phyloP scores from a whole-genome alignment of 2,888 invertebrate species.

The Coleophora deauratella region DNA sequence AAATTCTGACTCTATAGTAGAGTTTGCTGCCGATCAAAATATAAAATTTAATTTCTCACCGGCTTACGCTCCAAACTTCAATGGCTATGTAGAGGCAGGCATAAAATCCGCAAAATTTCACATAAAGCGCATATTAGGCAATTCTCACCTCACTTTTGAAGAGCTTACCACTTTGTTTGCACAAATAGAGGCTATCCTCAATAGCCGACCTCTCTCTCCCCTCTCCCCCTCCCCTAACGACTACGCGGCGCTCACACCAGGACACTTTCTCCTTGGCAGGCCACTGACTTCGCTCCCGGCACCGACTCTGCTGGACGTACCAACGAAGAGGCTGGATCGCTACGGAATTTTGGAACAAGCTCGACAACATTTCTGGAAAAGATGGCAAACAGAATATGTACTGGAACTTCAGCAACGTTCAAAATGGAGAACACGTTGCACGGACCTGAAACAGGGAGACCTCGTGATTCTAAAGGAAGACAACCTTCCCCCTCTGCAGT shows the following conservation, averaged over 20 bases:
- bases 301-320: background rate
- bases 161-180: slow-evolving; percentile 1
- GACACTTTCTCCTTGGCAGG: slow-evolving; percentile 7
- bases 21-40: too few species aligned
- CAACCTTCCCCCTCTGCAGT: slow-evolving; percentile 4
- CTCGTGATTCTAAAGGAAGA: slow-evolving; percentile 9
- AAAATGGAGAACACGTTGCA: slow-evolving; percentile 6
- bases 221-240: slow-evolving; percentile 2
- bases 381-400: slow-evolving; percentile 14
- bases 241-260: slow-evolving; percentile 2
- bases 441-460: slow-evolving; percentile 3
- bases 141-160: slow-evolving; percentile 6
- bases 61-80: too few species aligned
- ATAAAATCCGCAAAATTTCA: too few species aligned
- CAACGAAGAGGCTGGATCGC: background rate
- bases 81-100: too few species aligned
- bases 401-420: slow-evolving; percentile 11
- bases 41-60: too few species aligned
- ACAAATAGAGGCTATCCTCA: too few species aligned
- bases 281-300: slow-evolving; percentile 6
- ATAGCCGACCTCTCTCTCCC: slow-evolving; percentile 2
- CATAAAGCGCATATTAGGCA: too few species aligned
- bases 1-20: background rate
- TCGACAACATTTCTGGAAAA: slow-evolving; percentile 12
- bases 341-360: slow-evolving; percentile 10